These are phyloP conservation scores for Lydus trimaculatus DNA, from an alignment of 2,888 invertebrate genomes.

Conservation along the genomic window DNA sequence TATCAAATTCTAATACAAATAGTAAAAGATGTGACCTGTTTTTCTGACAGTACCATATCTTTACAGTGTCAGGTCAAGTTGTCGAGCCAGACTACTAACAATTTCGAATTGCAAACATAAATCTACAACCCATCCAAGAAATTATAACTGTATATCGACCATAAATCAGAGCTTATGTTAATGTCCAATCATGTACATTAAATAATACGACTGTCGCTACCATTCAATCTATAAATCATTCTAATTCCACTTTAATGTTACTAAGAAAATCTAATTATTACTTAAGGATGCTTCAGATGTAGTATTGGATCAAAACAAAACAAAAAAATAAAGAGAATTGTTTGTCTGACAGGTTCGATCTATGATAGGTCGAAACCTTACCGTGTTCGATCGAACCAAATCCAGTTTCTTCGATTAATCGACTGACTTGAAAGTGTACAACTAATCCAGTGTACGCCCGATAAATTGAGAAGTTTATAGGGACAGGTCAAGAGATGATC, in stretches of 20 bases:
- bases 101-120: constrained; percentile 42
- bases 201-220: constrained; percentile 43
- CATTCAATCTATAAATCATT: background rate
- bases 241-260: background rate
- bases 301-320: background rate
- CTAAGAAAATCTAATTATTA: constrained; percentile 9
- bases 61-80: constrained; percentile 31
- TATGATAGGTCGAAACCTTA: background rate
- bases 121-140: constrained; percentile 37
- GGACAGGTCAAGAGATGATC: background rate
- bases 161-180: constrained; percentile 53
- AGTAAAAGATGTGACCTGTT: constrained; percentile 26
- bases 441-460: background rate
- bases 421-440: background rate
- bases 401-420: background rate
- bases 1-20: constrained; percentile 26
- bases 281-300: background rate
- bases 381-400: background rate
- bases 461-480: constrained; percentile 3
- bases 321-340: background rate
- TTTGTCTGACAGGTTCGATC: background rate
- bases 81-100: constrained; percentile 33
- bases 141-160: constrained; percentile 46
- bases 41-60: constrained; percentile 32
- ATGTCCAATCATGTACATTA: constrained; percentile 49